These are phyloP conservation scores for Horisme vitalbata DNA, from an alignment of 2,888 invertebrate genomes.

Conservation along the genomic window DNA sequence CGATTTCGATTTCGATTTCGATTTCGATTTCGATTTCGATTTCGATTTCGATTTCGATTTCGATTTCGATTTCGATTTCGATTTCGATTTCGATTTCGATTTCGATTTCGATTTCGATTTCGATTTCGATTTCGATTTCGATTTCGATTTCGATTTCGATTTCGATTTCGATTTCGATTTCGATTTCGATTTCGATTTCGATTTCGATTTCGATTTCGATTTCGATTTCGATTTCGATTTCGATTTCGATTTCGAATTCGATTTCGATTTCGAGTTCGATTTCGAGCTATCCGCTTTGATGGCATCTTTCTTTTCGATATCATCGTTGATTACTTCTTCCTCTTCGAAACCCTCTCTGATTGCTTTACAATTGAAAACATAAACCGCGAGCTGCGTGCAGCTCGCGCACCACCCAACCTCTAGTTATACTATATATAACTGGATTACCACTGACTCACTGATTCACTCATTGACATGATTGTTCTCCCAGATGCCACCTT, in stretches of 20 bases:
- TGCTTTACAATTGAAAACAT: too few species aligned
- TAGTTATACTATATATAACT: too few species aligned
- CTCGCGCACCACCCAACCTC: too few species aligned
- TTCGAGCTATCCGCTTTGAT: too few species aligned
- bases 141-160: not conserved
- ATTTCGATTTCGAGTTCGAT: conserved; percentile 20
- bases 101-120: not conserved
- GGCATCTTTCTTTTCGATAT: too few species aligned
- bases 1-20: not conserved
- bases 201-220: not conserved
- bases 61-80: not conserved
- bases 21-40: not conserved
- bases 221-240: not conserved
- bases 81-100: not conserved
- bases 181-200: not conserved
- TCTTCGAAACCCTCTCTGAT: too few species aligned
- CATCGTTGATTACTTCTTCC: too few species aligned
- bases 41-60: not conserved
- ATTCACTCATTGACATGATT: too few species aligned
- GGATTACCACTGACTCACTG: too few species aligned
- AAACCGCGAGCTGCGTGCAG: too few species aligned
- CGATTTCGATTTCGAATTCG: not conserved
- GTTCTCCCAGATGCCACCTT: too few species aligned
- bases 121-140: not conserved
- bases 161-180: not conserved